Evolutionary conservation across 2,797 vertebrate species (phyloP).

Genomic region (Anomalospiza imberbis): DNA sequence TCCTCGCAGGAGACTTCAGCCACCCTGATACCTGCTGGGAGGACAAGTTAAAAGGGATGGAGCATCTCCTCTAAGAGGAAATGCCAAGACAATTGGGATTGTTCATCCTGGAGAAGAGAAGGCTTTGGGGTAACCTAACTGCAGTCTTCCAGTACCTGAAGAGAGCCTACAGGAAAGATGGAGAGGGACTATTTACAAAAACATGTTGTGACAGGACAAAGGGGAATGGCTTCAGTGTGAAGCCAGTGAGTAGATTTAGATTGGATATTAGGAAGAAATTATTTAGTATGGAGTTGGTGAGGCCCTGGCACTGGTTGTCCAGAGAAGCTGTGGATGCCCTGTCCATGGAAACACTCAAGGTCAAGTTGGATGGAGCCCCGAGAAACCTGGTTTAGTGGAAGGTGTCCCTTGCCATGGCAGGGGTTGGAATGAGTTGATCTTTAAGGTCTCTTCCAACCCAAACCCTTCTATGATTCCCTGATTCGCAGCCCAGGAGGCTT

Average conservation of each 20-base stretch:
- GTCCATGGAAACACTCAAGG: neutral
- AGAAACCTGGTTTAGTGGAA: neutral
- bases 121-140: fast-evolving
- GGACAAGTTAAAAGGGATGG: neutral
- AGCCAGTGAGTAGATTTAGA: neutral
- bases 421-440: neutral
- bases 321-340: neutral
- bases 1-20: neutral
- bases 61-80: neutral
- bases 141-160: neutral
- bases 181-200: neutral
- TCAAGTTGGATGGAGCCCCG: neutral
- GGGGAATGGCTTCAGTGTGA: neutral
- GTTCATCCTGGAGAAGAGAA: neutral
- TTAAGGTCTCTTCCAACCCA: neutral
- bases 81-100: neutral
- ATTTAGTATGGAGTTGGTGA: neutral
- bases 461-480: neutral
- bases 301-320: neutral
- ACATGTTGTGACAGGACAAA: neutral
- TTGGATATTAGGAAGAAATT: neutral
- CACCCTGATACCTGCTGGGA: neutral
- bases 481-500: neutral
- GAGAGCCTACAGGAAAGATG: neutral
- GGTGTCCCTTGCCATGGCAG: neutral